Percentiles rank a stretch among this genome's conserved stretches.
phyloP scores from a whole-genome alignment of 30 jellyfish, hydroid and myxozoan species.

The Chrysaora quinquecirrha region DNA sequence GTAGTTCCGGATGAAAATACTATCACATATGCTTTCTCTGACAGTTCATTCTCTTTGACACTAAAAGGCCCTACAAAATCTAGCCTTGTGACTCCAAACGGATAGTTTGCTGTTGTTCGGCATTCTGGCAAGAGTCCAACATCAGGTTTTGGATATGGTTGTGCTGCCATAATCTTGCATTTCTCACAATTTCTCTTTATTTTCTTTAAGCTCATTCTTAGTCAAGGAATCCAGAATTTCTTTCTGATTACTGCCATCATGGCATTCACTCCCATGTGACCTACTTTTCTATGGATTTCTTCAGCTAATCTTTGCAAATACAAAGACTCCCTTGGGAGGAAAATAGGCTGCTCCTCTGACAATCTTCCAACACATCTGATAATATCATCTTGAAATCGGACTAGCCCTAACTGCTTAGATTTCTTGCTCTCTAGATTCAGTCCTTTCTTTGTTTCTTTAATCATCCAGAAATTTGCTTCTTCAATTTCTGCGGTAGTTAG shows the following conservation, averaged over 20 bases:
- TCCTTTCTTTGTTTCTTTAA: slow-evolving; percentile 10
- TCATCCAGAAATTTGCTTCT: not conserved
- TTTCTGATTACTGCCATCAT: slow-evolving; percentile 44
- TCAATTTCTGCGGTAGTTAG: slow-evolving; percentile 44
- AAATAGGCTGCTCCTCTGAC: slow-evolving; percentile 24
- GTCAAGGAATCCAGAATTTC: slow-evolving; percentile 42
- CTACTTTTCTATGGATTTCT: slow-evolving; percentile 23
- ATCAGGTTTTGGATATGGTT: slow-evolving; percentile 45
- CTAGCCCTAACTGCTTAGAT: slow-evolving; percentile 27
- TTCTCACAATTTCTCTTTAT: slow-evolving; percentile 27
- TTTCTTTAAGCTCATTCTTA: slow-evolving; percentile 17
- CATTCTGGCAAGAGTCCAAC: slow-evolving; percentile 24
- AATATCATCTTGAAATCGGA: slow-evolving; percentile 4
- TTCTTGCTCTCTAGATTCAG: not conserved
- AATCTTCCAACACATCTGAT: slow-evolving; percentile 39
- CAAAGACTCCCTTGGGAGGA: slow-evolving; percentile 2
- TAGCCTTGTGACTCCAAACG: slow-evolving; percentile 31
- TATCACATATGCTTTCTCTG: slow-evolving; percentile 10
- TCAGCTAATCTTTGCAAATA: slow-evolving; percentile 25
- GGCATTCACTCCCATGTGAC: slow-evolving; percentile 31
- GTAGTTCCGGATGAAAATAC: slow-evolving; percentile 25
- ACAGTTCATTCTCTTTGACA: not conserved
- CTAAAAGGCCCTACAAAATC: slow-evolving; percentile 19
- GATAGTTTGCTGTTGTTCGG: slow-evolving; percentile 18
- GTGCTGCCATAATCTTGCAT: slow-evolving; percentile 44